Evolutionary conservation across 2,797 vertebrate species (phyloP).

Genomic region (Carapus acus): DNA sequence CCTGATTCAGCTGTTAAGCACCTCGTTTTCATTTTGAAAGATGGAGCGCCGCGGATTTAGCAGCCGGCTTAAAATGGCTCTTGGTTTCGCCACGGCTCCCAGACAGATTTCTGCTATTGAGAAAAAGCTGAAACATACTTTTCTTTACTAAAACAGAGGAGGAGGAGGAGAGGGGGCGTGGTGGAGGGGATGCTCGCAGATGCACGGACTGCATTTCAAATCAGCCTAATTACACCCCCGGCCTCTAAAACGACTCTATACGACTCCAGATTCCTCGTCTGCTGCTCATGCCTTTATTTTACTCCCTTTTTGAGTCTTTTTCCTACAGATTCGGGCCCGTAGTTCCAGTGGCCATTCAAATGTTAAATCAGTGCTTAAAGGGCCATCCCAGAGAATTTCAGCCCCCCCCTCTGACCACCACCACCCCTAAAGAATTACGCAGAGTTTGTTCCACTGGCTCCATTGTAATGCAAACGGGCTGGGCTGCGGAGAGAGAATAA

Average conservation of each 20-base stretch:
- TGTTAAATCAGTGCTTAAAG: conserved; percentile 16
- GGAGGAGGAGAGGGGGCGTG: no score
- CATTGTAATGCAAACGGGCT: conserved; percentile 60
- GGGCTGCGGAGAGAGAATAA: conserved; percentile 33
- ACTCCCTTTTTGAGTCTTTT: neutral
- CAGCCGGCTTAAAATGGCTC: conserved; percentile 18
- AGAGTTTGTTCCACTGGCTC: conserved; percentile 29
- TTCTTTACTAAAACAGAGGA: conserved; percentile 10
- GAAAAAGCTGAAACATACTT: conserved; percentile 21
- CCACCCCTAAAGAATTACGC: conserved; percentile 30
- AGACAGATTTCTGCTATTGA: conserved; percentile 10
- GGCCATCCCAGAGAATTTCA: conserved; percentile 20
- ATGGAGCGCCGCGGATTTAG: conserved; percentile 25
- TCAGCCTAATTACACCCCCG: conserved; percentile 20
- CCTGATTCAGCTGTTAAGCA: conserved; percentile 38
- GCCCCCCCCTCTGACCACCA: conserved; percentile 32
- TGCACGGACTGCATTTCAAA: conserved; percentile 18
- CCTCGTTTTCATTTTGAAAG: conserved; percentile 43
- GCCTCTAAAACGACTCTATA: conserved; percentile 12
- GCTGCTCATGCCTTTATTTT: conserved; percentile 12
- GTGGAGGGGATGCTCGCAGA: neutral
- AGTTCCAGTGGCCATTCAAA: conserved; percentile 4
- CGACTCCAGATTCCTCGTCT: neutral
- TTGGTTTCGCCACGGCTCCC: conserved; percentile 2
- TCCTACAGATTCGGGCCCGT: neutral